Evolutionary conservation across 2,888 invertebrate genomes (phyloP).

Genomic region (Punctoribates punctum): DNA sequence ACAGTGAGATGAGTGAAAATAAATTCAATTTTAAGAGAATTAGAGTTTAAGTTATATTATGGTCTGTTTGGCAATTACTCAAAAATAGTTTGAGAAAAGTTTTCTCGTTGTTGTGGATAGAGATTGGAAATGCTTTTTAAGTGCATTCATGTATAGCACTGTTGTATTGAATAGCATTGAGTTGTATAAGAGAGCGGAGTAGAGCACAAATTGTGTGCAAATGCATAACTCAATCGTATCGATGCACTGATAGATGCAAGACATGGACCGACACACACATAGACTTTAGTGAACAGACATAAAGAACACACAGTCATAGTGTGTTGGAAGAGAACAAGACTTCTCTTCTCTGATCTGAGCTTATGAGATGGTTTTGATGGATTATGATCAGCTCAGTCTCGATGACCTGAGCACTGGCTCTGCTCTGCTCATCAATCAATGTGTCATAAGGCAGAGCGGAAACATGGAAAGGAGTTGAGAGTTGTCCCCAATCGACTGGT

Average conservation of each 20-base stretch:
- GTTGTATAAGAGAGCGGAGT: neutral
- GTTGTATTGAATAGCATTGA: neutral
- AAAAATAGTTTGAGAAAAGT: neutral
- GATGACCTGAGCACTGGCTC: conserved; percentile 37
- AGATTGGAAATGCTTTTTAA: conserved; percentile 12
- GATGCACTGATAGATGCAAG: neutral
- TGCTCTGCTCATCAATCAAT: conserved; percentile 39
- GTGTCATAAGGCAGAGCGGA: conserved; percentile 35
- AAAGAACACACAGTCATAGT: neutral
- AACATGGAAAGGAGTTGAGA: conserved; percentile 34
- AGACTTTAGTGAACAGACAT: neutral
- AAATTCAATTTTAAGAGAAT: conserved; percentile 12
- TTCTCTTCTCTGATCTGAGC: conserved; percentile 11
- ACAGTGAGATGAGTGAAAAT: too few species aligned
- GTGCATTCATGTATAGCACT: conserved; percentile 31
- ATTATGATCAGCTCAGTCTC: conserved; percentile 39
- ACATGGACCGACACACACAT: neutral
- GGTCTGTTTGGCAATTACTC: conserved; percentile 33
- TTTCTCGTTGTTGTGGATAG: conserved; percentile 5
- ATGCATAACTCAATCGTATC: neutral
- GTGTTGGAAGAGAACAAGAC: neutral
- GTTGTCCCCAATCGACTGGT: neutral
- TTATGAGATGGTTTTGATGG: conserved; percentile 39
- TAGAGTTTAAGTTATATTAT: conserved; percentile 21
- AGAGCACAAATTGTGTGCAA: conserved; percentile 15